Evolutionary conservation across 2,888 invertebrate genomes (phyloP).

Genomic region (Drosophila merina): DNA sequence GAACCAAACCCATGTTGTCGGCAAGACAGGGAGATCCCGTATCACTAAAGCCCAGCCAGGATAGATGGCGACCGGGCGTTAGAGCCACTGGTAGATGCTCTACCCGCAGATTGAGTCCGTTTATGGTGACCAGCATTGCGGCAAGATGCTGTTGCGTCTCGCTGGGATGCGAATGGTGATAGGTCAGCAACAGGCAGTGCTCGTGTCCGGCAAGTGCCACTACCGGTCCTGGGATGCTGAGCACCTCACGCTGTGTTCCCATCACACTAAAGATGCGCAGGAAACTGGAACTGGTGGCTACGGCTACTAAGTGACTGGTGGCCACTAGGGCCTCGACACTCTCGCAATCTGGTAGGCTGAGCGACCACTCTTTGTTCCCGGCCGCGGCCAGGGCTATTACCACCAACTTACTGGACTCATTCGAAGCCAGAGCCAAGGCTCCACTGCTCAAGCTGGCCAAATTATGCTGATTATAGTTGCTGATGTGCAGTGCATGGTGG

Average conservation of each 20-base stretch:
- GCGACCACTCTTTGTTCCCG: conserved; percentile 94
- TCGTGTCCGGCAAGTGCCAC: conserved; percentile 88
- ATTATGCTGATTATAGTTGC: conserved; percentile 92
- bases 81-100: conserved; percentile 87
- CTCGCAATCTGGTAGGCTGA: conserved; percentile 91
- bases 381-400: conserved; percentile 89
- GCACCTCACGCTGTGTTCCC: conserved; percentile 92
- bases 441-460: conserved; percentile 94
- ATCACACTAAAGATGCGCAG: conserved; percentile 93
- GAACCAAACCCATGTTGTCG: conserved; percentile 91
- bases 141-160: conserved; percentile 85
- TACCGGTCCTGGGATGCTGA: conserved; percentile 90
- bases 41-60: conserved; percentile 93
- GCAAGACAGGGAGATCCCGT: conserved; percentile 89
- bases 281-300: conserved; percentile 90
- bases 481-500: conserved; percentile 95
- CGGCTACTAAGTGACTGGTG: conserved; percentile 90
- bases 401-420: conserved; percentile 88
- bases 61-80: conserved; percentile 87
- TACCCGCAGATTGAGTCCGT: conserved; percentile 84
- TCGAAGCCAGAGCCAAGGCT: conserved; percentile 91
- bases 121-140: conserved; percentile 85
- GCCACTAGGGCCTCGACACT: conserved; percentile 89
- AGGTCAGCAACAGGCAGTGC: conserved; percentile 87
- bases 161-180: conserved; percentile 86